Conservation (phyloP, 2,888 invertebrate genomes). For the Marasmarcha lunaedactyla region DNA sequence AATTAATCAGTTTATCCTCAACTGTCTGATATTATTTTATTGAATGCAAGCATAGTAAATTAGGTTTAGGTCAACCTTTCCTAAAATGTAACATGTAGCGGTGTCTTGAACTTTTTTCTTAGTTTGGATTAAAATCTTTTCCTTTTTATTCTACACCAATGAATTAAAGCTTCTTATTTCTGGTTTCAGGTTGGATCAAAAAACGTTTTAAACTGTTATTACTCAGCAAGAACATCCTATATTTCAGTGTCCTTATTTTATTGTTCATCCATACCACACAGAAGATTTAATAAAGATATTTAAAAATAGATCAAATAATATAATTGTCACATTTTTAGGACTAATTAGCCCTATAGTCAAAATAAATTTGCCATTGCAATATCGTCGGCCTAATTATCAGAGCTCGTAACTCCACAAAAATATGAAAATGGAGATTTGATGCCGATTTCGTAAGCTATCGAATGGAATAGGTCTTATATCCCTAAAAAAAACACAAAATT, state of each 20-base stretch:
- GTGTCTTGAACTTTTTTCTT: too few species aligned
- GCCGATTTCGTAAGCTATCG: too few species aligned
- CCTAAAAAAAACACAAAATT: too few species aligned
- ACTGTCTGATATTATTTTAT: too few species aligned
- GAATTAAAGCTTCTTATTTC: neutral
- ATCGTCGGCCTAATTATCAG: too few species aligned
- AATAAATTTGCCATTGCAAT: constrained; percentile 38
- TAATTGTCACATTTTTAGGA: constrained; percentile 73
- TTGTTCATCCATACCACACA: constrained; percentile 77
- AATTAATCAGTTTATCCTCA: too few species aligned
- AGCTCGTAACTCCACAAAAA: too few species aligned
- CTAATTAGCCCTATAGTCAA: constrained; percentile 65
- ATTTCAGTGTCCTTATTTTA: constrained; percentile 71
- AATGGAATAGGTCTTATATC: too few species aligned
- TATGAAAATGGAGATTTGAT: too few species aligned
- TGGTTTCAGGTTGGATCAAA: constrained; percentile 38
- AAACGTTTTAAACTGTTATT: constrained; percentile 63
- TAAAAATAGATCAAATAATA: constrained; percentile 52
- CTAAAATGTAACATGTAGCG: too few species aligned
- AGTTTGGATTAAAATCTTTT: neutral
- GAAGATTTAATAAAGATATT: constrained; percentile 55
- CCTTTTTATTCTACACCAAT: neutral
- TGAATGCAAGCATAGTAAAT: too few species aligned
- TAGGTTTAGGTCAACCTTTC: too few species aligned
- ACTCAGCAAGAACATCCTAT: constrained; percentile 77